These are phyloP conservation scores for Gymnosoma rotundatum DNA, from an alignment of 2,888 invertebrate genomes.

Conservation along the genomic window DNA sequence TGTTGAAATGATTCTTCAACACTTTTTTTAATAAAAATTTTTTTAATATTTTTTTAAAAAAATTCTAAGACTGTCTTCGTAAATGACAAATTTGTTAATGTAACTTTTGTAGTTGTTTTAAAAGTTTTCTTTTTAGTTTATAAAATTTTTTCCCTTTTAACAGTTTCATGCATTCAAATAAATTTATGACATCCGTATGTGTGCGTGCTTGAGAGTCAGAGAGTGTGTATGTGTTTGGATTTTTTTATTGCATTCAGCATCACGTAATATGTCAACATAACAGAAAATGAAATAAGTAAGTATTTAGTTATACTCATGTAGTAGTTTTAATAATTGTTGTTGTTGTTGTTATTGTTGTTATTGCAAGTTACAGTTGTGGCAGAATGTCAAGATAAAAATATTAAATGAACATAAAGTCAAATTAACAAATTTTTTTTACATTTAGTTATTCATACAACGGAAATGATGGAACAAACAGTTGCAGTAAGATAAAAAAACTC, in stretches of 20 bases:
- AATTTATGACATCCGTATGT: slow-evolving; percentile 51
- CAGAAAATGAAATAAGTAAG: slow-evolving; percentile 38
- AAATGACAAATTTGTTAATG: neutral
- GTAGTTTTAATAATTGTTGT: neutral
- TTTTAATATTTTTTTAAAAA: neutral
- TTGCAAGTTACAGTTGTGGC: slow-evolving; percentile 1
- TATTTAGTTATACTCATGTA: slow-evolving; percentile 16
- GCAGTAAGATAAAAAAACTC: neutral
- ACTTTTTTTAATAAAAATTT: no score
- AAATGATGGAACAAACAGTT: slow-evolving; percentile 14
- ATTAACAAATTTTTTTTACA: slow-evolving; percentile 37
- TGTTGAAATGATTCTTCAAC: no score
- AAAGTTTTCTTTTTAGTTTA: slow-evolving; percentile 15
- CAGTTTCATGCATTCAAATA: slow-evolving; percentile 48
- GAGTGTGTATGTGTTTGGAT: neutral
- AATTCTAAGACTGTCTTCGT: neutral
- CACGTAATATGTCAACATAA: slow-evolving; percentile 65
- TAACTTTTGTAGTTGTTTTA: slow-evolving; percentile 10
- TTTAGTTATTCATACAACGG: slow-evolving; percentile 31
- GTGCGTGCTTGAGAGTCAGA: neutral
- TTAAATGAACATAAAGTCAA: slow-evolving; percentile 42
- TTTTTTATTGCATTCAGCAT: slow-evolving; percentile 58
- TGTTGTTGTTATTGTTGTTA: neutral
- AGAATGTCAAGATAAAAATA: slow-evolving; percentile 47
- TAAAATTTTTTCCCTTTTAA: slow-evolving; percentile 4